phyloP scores from a whole-genome alignment of 2,888 invertebrate species.

The Cerastis leucographa region DNA sequence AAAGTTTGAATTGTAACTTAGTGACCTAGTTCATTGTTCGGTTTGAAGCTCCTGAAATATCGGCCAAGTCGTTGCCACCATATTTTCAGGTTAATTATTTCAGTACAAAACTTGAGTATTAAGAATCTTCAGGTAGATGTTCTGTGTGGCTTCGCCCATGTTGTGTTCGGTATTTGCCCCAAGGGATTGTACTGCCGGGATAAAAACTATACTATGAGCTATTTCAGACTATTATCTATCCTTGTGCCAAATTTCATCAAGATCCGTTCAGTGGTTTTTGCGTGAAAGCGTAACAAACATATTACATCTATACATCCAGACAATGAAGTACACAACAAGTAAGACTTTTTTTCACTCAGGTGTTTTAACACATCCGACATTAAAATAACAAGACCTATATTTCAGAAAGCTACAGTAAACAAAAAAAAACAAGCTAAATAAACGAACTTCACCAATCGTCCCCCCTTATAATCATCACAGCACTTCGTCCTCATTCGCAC shows the following conservation, averaged over 20 bases:
- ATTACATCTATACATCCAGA: no score
- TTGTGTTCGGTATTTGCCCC: no score
- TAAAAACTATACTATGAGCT: no score
- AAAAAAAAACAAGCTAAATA: constrained; percentile 6
- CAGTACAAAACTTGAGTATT: neutral
- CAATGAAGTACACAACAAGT: no score
- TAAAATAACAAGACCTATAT: neutral
- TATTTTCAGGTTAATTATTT: neutral
- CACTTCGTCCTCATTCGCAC: constrained; percentile 46
- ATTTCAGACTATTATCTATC: no score
- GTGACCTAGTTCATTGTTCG: neutral
- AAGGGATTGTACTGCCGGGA: no score
- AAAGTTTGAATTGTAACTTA: constrained; percentile 18
- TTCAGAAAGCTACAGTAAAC: neutral
- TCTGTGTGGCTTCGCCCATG: no score
- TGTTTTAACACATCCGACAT: neutral
- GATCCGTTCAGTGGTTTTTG: no score
- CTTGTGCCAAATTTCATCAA: no score
- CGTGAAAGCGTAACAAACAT: no score
- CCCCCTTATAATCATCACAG: constrained; percentile 43
- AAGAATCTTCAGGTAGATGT: neutral
- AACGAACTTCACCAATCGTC: constrained; percentile 25
- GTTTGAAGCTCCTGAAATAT: neutral
- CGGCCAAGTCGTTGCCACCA: neutral
- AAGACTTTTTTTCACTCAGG: neutral